Conservation (phyloP, 64 coral and sea anemone genomes). For the Montipora cactus region DNA sequence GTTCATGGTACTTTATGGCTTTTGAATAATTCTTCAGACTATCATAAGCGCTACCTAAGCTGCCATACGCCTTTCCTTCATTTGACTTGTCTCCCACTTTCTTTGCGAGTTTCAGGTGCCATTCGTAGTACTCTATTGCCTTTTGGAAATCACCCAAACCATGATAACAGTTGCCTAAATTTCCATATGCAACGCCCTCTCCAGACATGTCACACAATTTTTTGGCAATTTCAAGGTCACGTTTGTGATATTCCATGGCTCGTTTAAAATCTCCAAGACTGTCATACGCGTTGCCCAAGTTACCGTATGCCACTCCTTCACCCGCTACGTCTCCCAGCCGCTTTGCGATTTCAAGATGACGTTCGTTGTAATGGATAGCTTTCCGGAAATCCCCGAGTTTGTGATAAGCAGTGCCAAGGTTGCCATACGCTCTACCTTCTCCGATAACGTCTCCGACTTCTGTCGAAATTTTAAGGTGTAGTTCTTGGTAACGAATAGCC, state of each 20-base stretch:
- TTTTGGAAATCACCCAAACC: neutral
- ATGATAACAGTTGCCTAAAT: neutral
- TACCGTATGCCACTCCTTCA: neutral
- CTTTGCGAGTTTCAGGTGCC: neutral
- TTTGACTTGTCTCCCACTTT: neutral
- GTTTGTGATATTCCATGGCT: neutral
- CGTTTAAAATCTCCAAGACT: neutral
- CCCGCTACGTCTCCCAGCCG: neutral
- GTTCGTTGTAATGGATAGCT: neutral
- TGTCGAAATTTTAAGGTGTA: neutral
- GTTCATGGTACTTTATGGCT: constrained; percentile 15
- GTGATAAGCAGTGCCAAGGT: neutral
- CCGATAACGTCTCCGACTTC: neutral
- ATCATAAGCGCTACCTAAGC: neutral
- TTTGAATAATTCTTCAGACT: neutral
- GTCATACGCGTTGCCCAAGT: neutral
- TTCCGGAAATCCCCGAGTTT: neutral
- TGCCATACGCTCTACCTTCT: neutral
- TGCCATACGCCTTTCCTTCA: constrained; percentile 1
- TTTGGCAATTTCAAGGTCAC: neutral
- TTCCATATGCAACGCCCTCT: neutral
- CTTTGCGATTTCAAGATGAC: neutral
- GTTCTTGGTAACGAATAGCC: constrained; percentile 10
- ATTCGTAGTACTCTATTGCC: neutral
- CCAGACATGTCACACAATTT: neutral